Conservation (phyloP, 2,113 vertebrate genomes). For the Sinocyclocheilus rhinocerous region DNA sequence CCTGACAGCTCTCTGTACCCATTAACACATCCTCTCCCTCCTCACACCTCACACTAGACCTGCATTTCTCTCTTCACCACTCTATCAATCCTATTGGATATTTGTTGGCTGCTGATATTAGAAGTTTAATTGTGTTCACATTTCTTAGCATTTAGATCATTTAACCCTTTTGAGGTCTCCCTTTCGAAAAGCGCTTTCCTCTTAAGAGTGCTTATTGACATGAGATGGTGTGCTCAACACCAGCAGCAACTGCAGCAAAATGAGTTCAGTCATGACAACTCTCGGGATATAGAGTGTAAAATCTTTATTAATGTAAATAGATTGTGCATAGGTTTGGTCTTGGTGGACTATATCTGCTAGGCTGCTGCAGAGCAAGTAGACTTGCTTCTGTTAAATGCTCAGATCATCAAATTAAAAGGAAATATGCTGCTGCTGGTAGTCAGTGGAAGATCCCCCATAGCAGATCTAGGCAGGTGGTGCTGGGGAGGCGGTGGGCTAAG, state of each 20-base stretch:
- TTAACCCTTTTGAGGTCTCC: neutral
- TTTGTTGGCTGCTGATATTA: neutral
- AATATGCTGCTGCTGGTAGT: too few species aligned
- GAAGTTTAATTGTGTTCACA: neutral
- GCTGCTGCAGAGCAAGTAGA: too few species aligned
- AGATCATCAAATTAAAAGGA: too few species aligned
- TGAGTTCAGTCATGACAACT: too few species aligned
- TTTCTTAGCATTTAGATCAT: neutral
- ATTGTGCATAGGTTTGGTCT: too few species aligned
- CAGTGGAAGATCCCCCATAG: neutral
- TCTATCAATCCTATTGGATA: neutral
- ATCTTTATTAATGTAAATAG: too few species aligned
- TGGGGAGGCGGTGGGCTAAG: neutral
- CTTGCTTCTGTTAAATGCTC: too few species aligned
- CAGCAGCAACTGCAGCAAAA: neutral
- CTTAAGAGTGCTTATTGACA: neutral
- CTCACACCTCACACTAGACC: neutral
- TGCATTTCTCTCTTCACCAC: neutral
- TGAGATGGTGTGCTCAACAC: neutral
- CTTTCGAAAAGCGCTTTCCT: neutral
- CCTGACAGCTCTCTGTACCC: neutral
- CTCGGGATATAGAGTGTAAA: too few species aligned
- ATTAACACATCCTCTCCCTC: constrained; percentile 12
- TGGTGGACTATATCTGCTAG: too few species aligned
- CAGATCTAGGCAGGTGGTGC: neutral